A percentile compares a stretch with the other conserved stretches of the same genome.
Conservation (phyloP, 2,888 invertebrate genomes). For the Tipula helvola region DNA sequence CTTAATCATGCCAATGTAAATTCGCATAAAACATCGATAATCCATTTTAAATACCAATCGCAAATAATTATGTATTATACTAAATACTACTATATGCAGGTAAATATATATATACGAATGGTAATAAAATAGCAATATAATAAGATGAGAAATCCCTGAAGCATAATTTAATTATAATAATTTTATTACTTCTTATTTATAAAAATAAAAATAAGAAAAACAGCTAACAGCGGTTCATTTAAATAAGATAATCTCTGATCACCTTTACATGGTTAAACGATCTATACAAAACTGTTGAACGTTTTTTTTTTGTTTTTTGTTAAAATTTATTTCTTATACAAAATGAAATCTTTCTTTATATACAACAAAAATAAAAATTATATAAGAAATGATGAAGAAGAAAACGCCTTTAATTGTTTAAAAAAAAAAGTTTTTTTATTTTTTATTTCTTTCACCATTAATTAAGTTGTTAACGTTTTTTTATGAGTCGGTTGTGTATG, state of each 20-base stretch:
- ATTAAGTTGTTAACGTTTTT: neutral
- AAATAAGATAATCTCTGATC: neutral
- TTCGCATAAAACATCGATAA: neutral
- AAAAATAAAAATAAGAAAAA: neutral
- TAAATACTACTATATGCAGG: too few relatives aligned
- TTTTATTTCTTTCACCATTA: neutral
- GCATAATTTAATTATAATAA: conserved; percentile 4
- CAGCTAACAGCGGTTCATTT: neutral
- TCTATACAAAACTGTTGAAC: neutral
- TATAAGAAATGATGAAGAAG: neutral
- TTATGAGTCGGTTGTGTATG: neutral
- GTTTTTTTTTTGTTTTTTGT: neutral
- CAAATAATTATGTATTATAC: neutral
- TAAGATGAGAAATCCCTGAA: neutral
- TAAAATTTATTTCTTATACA: neutral
- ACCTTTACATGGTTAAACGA: conserved; percentile 4
- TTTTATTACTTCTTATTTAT: neutral
- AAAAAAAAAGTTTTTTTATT: neutral
- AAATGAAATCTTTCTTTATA: neutral
- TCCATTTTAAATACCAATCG: neutral
- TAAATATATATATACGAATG: neutral
- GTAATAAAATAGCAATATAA: neutral
- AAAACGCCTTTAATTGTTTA: conserved; percentile 4
- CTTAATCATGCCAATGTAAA: neutral
- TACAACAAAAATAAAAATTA: neutral